These are phyloP conservation scores for Pomacea canaliculata DNA, from an alignment of 2,888 invertebrate species.

Conservation along the genomic window DNA sequence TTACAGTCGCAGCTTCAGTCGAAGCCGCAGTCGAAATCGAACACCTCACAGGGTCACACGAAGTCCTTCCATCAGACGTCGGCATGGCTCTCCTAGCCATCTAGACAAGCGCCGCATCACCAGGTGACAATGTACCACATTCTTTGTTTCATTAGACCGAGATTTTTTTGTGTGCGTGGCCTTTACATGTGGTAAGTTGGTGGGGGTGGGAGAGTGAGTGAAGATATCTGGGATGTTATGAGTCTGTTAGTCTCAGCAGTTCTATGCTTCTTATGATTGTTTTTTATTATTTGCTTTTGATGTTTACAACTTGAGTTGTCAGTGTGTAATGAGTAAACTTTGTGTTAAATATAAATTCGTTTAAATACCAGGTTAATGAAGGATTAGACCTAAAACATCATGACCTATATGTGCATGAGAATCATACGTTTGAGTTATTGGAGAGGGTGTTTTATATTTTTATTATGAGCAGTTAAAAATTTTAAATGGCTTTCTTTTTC, in stretches of 20 bases:
- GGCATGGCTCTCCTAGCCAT: constrained; percentile 94
- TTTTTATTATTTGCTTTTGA: neutral
- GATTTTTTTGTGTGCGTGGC: neutral
- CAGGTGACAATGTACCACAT: constrained; percentile 75
- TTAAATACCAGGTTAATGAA: too few relatives aligned
- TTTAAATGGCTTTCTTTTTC: constrained; percentile 3
- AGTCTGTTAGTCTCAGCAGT: neutral
- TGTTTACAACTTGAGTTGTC: neutral
- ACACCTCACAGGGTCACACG: constrained; percentile 44
- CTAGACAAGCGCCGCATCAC: constrained; percentile 93
- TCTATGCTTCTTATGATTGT: neutral
- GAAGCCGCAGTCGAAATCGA: constrained; percentile 37
- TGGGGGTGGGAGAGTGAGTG: too few relatives aligned
- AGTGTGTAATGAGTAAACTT: neutral
- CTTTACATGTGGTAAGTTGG: too few relatives aligned
- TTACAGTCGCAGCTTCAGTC: constrained; percentile 35
- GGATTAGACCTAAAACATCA: too few relatives aligned
- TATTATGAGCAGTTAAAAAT: too few relatives aligned
- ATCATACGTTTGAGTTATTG: too few relatives aligned
- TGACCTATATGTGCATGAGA: too few relatives aligned
- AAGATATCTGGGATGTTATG: neutral
- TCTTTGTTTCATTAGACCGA: neutral
- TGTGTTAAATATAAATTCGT: too few relatives aligned
- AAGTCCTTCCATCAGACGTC: constrained; percentile 85
- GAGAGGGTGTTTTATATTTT: too few relatives aligned